Percentiles rank a stretch among this genome's conserved stretches.
Conservation (phyloP, 2,888 invertebrate genomes). For the Drosophila peninsularis region DNA sequence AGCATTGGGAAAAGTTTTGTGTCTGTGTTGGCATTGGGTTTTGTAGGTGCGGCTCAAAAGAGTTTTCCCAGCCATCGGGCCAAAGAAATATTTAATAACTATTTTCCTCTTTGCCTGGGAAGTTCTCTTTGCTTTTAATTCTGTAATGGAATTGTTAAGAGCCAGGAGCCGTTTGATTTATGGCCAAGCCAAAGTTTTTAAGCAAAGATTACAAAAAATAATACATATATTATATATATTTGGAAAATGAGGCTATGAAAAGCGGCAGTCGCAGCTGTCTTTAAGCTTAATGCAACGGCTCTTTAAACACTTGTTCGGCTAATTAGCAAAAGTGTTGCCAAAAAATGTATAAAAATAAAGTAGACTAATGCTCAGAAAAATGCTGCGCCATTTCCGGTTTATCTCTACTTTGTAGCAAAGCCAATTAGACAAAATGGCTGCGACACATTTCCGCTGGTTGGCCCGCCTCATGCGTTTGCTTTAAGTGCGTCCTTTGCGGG, state of each 20-base stretch:
- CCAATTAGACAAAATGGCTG: conserved; percentile 79
- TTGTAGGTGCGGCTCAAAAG: conserved; percentile 59
- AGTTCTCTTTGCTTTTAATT: conserved; percentile 71
- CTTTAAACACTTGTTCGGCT: conserved; percentile 67
- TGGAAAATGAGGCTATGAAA: conserved; percentile 13
- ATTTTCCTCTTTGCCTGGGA: conserved; percentile 43
- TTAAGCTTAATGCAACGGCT: conserved; percentile 57
- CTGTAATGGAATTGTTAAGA: conserved; percentile 73
- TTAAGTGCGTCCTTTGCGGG: conserved; percentile 19
- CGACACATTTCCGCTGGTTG: conserved; percentile 78
- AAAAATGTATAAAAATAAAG: conserved; percentile 28
- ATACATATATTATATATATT: neutral
- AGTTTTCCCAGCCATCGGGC: conserved; percentile 68
- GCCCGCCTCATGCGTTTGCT: conserved; percentile 40
- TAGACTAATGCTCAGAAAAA: conserved; percentile 45
- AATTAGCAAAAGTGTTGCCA: conserved; percentile 75
- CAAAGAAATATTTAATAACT: conserved; percentile 74
- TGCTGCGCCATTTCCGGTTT: conserved; percentile 76
- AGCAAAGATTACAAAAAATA: conserved; percentile 19
- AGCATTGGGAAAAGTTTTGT: conserved; percentile 46
- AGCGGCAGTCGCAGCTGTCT: conserved; percentile 48
- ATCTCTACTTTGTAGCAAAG: conserved; percentile 66
- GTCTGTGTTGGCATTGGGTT: conserved; percentile 35
- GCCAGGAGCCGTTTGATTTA: conserved; percentile 58
- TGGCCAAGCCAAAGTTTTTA: conserved; percentile 52